These are phyloP conservation scores for Autographa pulchrina DNA, from an alignment of 2,888 invertebrate species.

Conservation along the genomic window DNA sequence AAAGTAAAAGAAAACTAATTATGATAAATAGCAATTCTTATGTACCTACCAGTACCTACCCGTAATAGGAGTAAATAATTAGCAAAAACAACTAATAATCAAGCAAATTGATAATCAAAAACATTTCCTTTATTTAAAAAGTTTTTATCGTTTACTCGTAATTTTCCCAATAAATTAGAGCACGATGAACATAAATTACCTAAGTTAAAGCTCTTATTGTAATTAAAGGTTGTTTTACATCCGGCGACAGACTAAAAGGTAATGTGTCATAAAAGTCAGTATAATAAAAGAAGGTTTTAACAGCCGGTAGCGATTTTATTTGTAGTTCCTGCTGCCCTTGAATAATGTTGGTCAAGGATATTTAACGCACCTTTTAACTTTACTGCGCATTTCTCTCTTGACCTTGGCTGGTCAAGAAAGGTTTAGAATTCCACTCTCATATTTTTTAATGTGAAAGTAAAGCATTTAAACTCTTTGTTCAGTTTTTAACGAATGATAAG, in stretches of 20 bases:
- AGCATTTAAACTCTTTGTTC: background rate
- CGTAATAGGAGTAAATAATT: too few species aligned
- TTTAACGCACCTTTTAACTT: background rate
- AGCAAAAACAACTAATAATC: too few species aligned
- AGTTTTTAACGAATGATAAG: background rate
- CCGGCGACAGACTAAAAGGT: background rate
- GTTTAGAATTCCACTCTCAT: background rate
- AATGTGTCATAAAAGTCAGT: background rate
- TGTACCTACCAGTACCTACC: too few species aligned
- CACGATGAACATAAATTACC: too few species aligned
- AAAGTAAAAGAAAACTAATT: too few species aligned
- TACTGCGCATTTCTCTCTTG: background rate
- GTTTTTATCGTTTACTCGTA: too few species aligned
- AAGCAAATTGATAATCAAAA: too few species aligned
- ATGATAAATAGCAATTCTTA: too few species aligned
- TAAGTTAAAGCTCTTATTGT: too few species aligned
- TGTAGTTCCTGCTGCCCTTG: background rate
- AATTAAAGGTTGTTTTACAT: too few species aligned
- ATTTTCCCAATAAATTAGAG: too few species aligned
- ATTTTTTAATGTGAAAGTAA: background rate
- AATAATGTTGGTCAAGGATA: constrained; percentile 1
- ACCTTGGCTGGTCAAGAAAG: background rate
- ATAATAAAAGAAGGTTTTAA: background rate
- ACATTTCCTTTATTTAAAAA: too few species aligned
- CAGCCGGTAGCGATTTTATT: background rate